phyloP scores from a whole-genome alignment of 2,797 vertebrate species.

The Gallirallus australis region DNA sequence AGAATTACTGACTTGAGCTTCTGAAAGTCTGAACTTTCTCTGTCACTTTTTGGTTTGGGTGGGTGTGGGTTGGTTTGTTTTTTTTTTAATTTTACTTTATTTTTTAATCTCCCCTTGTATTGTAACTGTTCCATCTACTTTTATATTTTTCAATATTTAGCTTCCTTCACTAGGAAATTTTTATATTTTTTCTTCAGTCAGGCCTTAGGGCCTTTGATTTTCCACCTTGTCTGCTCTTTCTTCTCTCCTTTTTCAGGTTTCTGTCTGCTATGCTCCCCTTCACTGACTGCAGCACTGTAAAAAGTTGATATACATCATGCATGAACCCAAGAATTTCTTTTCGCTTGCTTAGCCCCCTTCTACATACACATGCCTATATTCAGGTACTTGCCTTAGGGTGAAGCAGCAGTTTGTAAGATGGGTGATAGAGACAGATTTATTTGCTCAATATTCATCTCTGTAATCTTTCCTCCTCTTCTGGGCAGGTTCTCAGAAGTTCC shows the following conservation, averaged over 20 bases:
- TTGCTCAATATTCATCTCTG: background rate
- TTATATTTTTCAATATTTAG: background rate
- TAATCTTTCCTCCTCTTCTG: constrained; percentile 30
- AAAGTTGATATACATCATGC: background rate
- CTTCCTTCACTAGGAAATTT: background rate
- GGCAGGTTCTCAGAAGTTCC: background rate
- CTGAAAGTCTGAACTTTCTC: background rate
- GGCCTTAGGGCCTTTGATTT: background rate
- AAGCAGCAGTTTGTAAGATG: background rate
- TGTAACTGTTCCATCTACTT: background rate
- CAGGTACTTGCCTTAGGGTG: background rate
- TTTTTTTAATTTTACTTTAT: background rate
- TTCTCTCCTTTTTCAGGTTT: background rate
- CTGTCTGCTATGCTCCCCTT: background rate
- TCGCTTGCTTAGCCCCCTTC: background rate
- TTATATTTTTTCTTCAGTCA: background rate
- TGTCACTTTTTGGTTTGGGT: background rate
- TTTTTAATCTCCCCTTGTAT: background rate
- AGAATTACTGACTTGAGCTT: background rate
- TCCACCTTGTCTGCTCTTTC: background rate
- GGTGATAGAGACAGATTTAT: constrained; percentile 23
- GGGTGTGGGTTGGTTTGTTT: background rate
- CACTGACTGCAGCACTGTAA: background rate
- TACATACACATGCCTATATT: background rate
- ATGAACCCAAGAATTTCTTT: background rate